Conservation (phyloP, 1,140 invertebrate species). For the Drusus annulatus region DNA sequence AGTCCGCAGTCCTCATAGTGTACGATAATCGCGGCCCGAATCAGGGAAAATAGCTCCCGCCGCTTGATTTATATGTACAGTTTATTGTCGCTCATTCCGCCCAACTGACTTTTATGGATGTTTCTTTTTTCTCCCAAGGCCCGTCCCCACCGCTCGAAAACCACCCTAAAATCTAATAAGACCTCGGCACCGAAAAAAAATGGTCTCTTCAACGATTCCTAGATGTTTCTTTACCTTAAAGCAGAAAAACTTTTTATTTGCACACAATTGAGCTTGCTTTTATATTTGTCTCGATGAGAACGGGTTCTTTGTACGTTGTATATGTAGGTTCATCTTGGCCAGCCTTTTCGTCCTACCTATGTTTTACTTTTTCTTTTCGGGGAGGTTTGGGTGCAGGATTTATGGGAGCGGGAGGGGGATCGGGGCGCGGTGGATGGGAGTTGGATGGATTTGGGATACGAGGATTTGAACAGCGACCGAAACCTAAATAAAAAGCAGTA, state of each 20-base stretch:
- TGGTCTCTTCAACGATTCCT: not conserved
- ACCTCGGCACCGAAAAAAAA: not conserved
- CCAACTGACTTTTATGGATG: conserved; percentile 64
- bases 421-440: not conserved
- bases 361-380: conserved; percentile 59
- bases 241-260: not conserved
- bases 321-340: conserved; percentile 32
- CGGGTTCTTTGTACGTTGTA: conserved; percentile 38
- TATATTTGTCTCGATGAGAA: not conserved
- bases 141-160: not conserved
- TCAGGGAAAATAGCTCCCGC: conserved; percentile 62
- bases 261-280: not conserved
- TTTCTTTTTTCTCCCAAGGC: conserved; percentile 58
- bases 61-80: conserved; percentile 64
- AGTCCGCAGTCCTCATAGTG: conserved; percentile 23
- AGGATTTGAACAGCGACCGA: conserved; percentile 50
- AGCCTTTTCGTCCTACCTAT: conserved; percentile 50
- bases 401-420: not conserved
- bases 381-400: conserved; percentile 26
- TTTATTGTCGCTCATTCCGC: conserved; percentile 65
- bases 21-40: conserved; percentile 62
- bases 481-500: conserved; percentile 31
- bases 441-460: conserved; percentile 44
- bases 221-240: not conserved
- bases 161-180: not conserved